phyloP scores from a whole-genome alignment of 2,113 vertebrate genomes.

The Redunca redunca region DNA sequence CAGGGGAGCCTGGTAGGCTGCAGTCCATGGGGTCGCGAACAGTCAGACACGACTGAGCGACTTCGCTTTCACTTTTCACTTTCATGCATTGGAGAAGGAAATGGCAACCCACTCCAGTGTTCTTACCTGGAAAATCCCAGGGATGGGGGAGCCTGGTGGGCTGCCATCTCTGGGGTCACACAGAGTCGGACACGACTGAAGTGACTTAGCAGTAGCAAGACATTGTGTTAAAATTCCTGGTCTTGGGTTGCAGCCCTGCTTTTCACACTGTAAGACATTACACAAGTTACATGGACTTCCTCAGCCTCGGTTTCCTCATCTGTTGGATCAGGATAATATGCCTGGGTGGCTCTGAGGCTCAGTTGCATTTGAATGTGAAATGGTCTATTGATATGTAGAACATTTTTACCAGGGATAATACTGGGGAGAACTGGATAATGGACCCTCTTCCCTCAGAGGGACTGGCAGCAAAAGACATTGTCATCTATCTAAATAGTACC shows the following conservation, averaged over 20 bases:
- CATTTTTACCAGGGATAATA: not conserved
- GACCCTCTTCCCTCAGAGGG: not conserved
- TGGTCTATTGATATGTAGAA: not conserved
- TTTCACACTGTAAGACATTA: not conserved
- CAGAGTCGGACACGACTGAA: too few relatives aligned
- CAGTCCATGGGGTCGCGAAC: too few relatives aligned
- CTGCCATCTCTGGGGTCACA: too few relatives aligned
- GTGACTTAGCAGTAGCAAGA: too few relatives aligned
- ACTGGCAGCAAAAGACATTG: not conserved
- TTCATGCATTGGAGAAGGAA: too few relatives aligned
- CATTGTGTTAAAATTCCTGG: not conserved
- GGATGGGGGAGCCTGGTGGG: too few relatives aligned
- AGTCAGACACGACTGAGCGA: too few relatives aligned
- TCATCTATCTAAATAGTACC: not conserved
- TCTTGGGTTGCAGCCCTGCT: not conserved
- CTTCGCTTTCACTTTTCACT: too few relatives aligned
- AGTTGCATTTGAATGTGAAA: not conserved
- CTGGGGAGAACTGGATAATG: not conserved
- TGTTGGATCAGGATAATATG: not conserved
- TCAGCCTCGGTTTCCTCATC: not conserved
- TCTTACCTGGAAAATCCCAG: too few relatives aligned
- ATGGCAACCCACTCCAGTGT: too few relatives aligned
- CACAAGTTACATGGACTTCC: not conserved
- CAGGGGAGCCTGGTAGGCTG: too few relatives aligned
- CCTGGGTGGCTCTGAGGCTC: not conserved